These are phyloP conservation scores for Melipona bicolor DNA, from an alignment of 2,888 invertebrate species.

Conservation along the genomic window DNA sequence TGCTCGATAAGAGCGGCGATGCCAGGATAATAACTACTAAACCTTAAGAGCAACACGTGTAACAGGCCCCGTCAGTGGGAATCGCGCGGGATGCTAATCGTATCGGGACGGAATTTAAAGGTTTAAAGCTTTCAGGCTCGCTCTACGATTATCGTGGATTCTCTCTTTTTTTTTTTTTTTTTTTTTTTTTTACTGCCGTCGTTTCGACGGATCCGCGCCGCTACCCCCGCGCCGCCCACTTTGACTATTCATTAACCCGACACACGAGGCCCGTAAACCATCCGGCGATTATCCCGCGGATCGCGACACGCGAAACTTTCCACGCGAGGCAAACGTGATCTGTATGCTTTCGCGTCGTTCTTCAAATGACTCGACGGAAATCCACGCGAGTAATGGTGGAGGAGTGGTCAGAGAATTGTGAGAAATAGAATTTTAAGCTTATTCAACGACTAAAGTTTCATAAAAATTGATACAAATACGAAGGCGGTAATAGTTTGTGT, in stretches of 20 bases:
- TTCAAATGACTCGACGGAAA: too few species aligned
- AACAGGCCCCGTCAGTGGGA: conserved; percentile 31
- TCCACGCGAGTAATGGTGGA: too few species aligned
- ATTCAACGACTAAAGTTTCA: too few species aligned
- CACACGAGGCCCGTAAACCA: conserved; percentile 12
- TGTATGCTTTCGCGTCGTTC: background rate
- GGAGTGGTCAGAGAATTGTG: too few species aligned
- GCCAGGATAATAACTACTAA: conserved; percentile 58
- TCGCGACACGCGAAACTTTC: background rate
- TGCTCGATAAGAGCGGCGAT: conserved; percentile 60
- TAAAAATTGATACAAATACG: too few species aligned
- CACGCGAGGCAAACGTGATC: too few species aligned
- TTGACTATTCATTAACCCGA: conserved; percentile 10
- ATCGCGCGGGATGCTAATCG: conserved; percentile 34
- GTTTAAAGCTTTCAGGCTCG: conserved; percentile 5
- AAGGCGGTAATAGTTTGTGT: too few species aligned
- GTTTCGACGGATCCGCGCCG: background rate
- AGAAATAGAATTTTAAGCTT: too few species aligned
- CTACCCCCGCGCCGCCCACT: background rate
- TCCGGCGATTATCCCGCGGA: conserved; percentile 5
- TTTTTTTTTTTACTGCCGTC: background rate
- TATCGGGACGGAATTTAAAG: conserved; percentile 8
- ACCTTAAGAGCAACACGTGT: conserved; percentile 57
- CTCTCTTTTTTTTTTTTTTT: background rate
- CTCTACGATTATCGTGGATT: conserved; percentile 24